These are phyloP conservation scores for Lypha dubia DNA, from an alignment of 2,888 invertebrate species.

Conservation along the genomic window DNA sequence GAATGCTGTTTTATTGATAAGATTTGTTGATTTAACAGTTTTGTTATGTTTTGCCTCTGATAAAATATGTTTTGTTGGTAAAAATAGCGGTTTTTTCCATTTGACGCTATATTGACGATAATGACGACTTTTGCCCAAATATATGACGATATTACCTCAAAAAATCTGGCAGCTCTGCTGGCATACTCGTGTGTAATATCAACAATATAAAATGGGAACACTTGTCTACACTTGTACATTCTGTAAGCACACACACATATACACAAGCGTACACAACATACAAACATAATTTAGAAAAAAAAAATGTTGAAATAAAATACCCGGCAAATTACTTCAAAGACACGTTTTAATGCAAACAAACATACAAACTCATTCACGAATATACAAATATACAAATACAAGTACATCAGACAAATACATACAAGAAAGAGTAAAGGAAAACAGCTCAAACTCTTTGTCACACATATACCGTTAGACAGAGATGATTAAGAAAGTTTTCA, in stretches of 20 bases:
- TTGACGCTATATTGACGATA: too few species aligned
- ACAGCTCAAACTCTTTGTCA: slow-evolving; percentile 5
- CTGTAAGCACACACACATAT: neutral
- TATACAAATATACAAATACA: neutral
- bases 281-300: slow-evolving; percentile 38
- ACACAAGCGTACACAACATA: slow-evolving; percentile 14
- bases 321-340: slow-evolving; percentile 67
- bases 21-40: too few species aligned
- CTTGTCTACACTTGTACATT: slow-evolving; percentile 58
- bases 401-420: slow-evolving; percentile 10
- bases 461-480: slow-evolving; percentile 2
- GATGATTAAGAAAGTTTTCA: slow-evolving; percentile 21
- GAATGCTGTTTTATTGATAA: too few species aligned
- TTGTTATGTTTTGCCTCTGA: too few species aligned
- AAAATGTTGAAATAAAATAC: slow-evolving; percentile 59
- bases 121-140: too few species aligned
- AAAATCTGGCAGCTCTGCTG: neutral
- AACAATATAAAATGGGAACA: slow-evolving; percentile 62
- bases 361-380: slow-evolving; percentile 4
- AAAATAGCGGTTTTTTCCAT: too few species aligned
- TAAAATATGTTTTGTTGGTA: too few species aligned
- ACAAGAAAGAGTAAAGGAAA: slow-evolving; percentile 5
- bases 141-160: too few species aligned
- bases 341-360: slow-evolving; percentile 50
- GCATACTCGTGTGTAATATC: neutral